Percentiles rank a stretch among this genome's conserved stretches.
Conservation (phyloP, 2,113 vertebrate species). For the Corapipo altera region DNA sequence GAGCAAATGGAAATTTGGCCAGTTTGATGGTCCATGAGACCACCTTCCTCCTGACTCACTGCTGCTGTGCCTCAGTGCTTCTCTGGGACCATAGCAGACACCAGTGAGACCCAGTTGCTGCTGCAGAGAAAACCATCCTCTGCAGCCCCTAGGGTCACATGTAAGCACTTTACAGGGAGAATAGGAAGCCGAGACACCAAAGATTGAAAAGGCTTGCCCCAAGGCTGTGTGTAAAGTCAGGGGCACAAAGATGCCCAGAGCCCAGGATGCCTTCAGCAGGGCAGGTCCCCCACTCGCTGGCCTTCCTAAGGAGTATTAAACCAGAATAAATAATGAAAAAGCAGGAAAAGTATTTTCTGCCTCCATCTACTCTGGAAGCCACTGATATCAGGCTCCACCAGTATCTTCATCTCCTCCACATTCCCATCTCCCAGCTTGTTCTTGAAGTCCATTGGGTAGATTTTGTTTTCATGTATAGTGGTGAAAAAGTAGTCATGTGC, state of each 20-base stretch:
- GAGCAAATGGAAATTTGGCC: not conserved
- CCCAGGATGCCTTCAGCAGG: accelerated
- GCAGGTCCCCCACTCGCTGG: accelerated
- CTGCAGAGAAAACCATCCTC: not conserved
- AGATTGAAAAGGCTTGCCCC: not conserved
- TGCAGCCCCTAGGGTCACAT: not conserved
- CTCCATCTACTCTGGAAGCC: not conserved
- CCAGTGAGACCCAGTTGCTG: accelerated
- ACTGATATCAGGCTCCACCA: not conserved
- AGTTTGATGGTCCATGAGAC: not conserved
- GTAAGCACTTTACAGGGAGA: not conserved
- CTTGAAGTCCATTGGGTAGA: not conserved
- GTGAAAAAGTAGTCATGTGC: not conserved
- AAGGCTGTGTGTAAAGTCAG: not conserved
- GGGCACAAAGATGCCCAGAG: not conserved
- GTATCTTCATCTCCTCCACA: not conserved
- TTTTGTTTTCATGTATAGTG: not conserved
- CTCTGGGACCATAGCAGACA: not conserved
- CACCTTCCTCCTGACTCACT: not conserved
- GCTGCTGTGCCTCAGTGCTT: not conserved
- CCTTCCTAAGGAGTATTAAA: not conserved
- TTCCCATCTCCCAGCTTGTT: not conserved
- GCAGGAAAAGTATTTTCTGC: not conserved
- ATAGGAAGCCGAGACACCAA: not conserved
- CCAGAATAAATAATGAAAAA: not conserved